Evolutionary conservation across 1,140 invertebrate species (phyloP), one percentile per base, ranked within the genome.

Genomic region (Pectinophora gossypiella): DNA sequence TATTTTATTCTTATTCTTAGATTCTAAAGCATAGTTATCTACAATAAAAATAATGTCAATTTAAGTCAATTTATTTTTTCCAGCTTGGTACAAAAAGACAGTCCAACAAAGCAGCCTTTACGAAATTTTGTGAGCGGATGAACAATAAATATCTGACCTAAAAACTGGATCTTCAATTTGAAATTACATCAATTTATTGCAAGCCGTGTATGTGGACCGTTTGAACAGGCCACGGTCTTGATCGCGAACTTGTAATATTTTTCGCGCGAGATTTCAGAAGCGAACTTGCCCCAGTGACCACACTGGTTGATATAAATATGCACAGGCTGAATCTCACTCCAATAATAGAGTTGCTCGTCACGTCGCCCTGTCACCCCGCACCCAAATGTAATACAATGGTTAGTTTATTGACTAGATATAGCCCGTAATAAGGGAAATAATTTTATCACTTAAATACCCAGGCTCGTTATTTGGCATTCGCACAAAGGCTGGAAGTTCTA

Each of bases 271-370:
- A 80, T 73, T 80, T 70, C 76, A 77, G 73, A 79, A 84, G 73
- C 73, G 68, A 85, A 83, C 80, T 84, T 86, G 83, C 72, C 72
- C 83, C 69, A 84, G 61, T 86, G 77, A 86, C 78, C 73, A 80
- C 64, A 45, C 52, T 72, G 67, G 57, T 75, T 74, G 68, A 73
- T 76, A 78, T 80, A 81, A 78, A 85, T 82, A 82, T 77, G 62
- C 54, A 68, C 53, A 62, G 65, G 68, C 61, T 48, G 15, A 21
- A 27, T 27, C 22, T 59, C 64, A 72, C 66, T 70, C 61, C 66
- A 68, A 61, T 74, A 74, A 76, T 72, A 71, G 59, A 72, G 52
- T 70, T 62, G 59, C 56, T 59, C 43, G 61, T 64, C 72, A 64
- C 54, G 59, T 65, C 58, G 69, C 55, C 59, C 56, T 47, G 59